phyloP scores from a whole-genome alignment of 1,140 invertebrate species.

The Hypothenemus hampei region DNA sequence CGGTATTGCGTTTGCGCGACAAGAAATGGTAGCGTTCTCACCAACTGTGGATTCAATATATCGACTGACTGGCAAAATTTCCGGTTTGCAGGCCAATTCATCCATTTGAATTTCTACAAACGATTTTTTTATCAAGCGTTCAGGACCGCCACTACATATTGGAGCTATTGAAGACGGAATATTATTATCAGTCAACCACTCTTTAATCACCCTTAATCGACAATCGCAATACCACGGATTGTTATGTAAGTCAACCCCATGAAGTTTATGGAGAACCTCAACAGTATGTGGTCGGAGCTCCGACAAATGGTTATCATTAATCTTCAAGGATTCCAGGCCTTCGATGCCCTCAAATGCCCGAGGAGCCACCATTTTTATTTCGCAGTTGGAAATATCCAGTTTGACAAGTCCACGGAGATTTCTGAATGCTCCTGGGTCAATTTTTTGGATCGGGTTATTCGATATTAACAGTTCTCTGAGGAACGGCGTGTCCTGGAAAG shows the following conservation, averaged over 20 bases:
- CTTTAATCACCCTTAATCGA: slow-evolving; percentile 71
- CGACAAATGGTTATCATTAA: slow-evolving; percentile 74
- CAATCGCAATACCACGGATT: slow-evolving; percentile 93
- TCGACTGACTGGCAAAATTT: slow-evolving; percentile 68
- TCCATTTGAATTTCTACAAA: slow-evolving; percentile 73
- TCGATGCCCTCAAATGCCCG: slow-evolving; percentile 75
- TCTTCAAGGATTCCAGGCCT: slow-evolving; percentile 71
- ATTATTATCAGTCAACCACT: slow-evolving; percentile 79
- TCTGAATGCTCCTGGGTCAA: slow-evolving; percentile 70
- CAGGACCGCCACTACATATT: slow-evolving; percentile 63
- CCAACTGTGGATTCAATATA: slow-evolving; percentile 73
- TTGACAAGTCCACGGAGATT: slow-evolving; percentile 73
- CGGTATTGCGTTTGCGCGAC: slow-evolving; percentile 73
- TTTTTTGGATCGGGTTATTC: slow-evolving; percentile 74
- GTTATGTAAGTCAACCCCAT: slow-evolving; percentile 80
- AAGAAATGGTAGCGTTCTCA: slow-evolving; percentile 78
- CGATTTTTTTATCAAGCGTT: slow-evolving; percentile 59
- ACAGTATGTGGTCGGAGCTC: slow-evolving; percentile 67
- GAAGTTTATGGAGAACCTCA: slow-evolving; percentile 65
- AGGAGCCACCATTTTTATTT: slow-evolving; percentile 67
- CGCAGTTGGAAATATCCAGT: slow-evolving; percentile 77
- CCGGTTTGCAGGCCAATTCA: slow-evolving; percentile 83
- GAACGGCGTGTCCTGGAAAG: slow-evolving; percentile 71
- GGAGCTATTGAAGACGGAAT: slow-evolving; percentile 74
- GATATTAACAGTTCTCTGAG: slow-evolving; percentile 73